Percentiles rank a stretch among this genome's conserved stretches.
phyloP scores from a whole-genome alignment of 2,113 vertebrate genomes.

The human region DNA sequence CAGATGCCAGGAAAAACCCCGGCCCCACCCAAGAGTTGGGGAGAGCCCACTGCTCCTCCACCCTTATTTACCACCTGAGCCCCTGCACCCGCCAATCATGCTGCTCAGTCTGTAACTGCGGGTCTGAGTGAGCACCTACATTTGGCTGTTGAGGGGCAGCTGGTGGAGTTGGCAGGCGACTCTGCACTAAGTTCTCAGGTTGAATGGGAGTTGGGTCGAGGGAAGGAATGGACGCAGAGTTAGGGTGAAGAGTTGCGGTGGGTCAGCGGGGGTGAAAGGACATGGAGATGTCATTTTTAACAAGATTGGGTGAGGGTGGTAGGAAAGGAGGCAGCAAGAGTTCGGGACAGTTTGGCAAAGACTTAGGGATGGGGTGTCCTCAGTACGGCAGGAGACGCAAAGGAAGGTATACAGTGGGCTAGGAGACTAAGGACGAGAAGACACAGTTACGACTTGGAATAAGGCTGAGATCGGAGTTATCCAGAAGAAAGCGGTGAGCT shows the following conservation, averaged over 20 bases:
- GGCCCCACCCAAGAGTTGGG: background rate
- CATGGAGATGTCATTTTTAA: background rate
- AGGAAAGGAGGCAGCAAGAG: background rate
- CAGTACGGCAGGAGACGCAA: background rate
- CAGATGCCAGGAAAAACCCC: background rate
- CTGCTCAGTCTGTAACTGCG: background rate
- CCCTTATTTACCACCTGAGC: background rate
- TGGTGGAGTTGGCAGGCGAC: background rate
- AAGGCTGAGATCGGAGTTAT: background rate
- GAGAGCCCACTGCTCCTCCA: background rate
- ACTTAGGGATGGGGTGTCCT: background rate
- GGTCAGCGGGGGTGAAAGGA: background rate
- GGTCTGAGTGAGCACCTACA: background rate
- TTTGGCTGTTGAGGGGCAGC: background rate
- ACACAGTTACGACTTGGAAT: background rate
- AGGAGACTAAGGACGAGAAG: background rate
- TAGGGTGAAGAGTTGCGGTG: background rate
- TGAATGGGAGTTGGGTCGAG: background rate
- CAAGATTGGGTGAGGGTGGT: background rate
- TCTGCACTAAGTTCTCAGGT: background rate
- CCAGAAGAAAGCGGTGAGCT: background rate
- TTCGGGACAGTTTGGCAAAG: background rate
- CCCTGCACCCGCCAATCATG: background rate
- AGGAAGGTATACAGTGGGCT: background rate
- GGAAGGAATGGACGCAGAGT: background rate